A percentile compares a stretch with the other conserved stretches of the same genome.
Conservation (phyloP, 2,113 vertebrate species). For the Vanacampus margaritifer region DNA sequence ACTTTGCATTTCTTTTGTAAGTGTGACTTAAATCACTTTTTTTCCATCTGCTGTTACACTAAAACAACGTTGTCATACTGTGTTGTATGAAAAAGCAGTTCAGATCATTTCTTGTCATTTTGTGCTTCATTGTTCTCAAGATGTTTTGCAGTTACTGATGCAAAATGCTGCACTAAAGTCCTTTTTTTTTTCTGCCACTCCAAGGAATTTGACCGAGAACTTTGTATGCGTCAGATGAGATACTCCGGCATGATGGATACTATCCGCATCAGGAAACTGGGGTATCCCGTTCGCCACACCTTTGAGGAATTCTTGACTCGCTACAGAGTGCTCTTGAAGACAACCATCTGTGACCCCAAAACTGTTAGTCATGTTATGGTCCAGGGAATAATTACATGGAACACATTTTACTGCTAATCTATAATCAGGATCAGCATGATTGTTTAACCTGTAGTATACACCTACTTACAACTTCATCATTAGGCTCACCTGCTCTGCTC, state of each 20-base stretch:
- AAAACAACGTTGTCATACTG: neutral
- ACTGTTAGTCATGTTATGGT: slow-evolving; percentile 44
- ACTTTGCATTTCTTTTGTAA: no score
- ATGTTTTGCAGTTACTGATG: neutral
- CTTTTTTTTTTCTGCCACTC: neutral
- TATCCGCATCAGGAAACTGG: slow-evolving; percentile 91
- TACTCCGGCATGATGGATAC: slow-evolving; percentile 99
- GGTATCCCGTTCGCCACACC: slow-evolving; percentile 96
- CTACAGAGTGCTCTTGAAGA: slow-evolving; percentile 85
- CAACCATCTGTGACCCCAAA: slow-evolving; percentile 40
- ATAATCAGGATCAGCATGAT: neutral
- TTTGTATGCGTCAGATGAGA: slow-evolving; percentile 93
- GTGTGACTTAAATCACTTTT: neutral
- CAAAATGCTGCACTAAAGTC: no score
- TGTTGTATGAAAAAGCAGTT: neutral
- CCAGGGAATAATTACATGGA: neutral
- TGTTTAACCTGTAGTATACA: neutral
- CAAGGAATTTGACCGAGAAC: slow-evolving; percentile 92
- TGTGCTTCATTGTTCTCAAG: neutral
- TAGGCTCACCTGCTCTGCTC: no score
- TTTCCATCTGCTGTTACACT: neutral
- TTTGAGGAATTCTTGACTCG: slow-evolving; percentile 96
- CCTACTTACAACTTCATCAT: neutral
- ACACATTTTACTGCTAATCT: no score
- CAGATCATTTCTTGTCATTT: neutral